phyloP scores from a whole-genome alignment of 2,797 vertebrate genomes.

The Chloroceryle amazona region DNA sequence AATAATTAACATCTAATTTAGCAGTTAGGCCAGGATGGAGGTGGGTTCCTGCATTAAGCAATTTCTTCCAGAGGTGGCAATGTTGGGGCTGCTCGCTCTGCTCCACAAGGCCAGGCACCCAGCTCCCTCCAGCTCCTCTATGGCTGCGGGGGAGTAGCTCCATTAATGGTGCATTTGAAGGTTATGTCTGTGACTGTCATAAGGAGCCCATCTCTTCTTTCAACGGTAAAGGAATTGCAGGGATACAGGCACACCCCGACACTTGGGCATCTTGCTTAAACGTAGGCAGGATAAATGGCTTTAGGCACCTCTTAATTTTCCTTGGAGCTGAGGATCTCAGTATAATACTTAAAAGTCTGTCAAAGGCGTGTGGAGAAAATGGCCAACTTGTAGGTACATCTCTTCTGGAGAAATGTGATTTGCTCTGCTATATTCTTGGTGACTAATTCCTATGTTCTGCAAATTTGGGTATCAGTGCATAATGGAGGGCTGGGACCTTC shows the following conservation, averaged over 20 bases:
- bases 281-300: not conserved
- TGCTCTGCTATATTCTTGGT: not conserved
- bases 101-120: not conserved
- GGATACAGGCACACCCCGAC: not conserved
- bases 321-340: not conserved
- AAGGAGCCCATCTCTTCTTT: not conserved
- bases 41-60: not conserved
- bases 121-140: not conserved
- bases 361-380: not conserved
- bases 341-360: not conserved
- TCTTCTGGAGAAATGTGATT: not conserved
- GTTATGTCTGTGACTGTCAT: not conserved
- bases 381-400: not conserved
- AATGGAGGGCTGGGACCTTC: not conserved
- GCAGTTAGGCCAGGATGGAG: not conserved
- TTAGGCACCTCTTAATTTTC: not conserved
- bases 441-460: not conserved
- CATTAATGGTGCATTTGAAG: not conserved
- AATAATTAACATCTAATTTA: conserved; percentile 16
- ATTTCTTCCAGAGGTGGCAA: not conserved
- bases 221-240: not conserved
- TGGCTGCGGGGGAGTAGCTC: not conserved
- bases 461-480: not conserved
- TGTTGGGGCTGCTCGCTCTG: not conserved
- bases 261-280: not conserved